A percentile compares a stretch with the other conserved stretches of the same genome.
phyloP scores from a whole-genome alignment of 1,140 invertebrate genomes.

The Aphaenogaster rudis region DNA sequence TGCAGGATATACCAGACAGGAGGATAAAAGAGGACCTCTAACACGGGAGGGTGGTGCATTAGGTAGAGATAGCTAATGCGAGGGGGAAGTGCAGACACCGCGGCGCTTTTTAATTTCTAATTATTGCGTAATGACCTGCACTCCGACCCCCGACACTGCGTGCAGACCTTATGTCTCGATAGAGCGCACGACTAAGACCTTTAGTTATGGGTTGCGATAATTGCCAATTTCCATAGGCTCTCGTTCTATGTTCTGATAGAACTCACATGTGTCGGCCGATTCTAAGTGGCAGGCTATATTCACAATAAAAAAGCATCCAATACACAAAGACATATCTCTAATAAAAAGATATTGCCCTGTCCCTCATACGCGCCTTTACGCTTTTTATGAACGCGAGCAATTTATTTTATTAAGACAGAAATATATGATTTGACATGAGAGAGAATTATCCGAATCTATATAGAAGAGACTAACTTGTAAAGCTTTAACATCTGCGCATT shows the following conservation, averaged over 20 bases:
- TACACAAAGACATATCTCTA: not conserved
- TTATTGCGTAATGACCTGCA: constrained; percentile 78
- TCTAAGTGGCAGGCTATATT: constrained; percentile 34
- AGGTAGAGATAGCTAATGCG: constrained; percentile 45
- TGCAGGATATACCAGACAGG: constrained; percentile 46
- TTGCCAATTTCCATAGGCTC: constrained; percentile 80
- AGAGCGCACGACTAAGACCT: constrained; percentile 56
- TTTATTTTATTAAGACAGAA: not conserved
- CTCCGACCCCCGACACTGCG: constrained; percentile 60
- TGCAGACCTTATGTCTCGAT: constrained; percentile 80
- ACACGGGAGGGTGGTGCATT: not conserved
- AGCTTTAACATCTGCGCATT: not conserved
- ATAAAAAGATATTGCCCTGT: not conserved
- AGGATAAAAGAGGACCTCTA: constrained; percentile 20
- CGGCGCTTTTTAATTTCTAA: constrained; percentile 81
- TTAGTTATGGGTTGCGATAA: constrained; percentile 81
- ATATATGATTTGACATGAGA: not conserved
- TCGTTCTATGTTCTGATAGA: constrained; percentile 75
- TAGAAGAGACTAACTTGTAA: not conserved
- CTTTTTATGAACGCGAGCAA: not conserved
- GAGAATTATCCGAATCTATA: not conserved
- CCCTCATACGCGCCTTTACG: too few relatives aligned
- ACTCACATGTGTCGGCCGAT: constrained; percentile 56
- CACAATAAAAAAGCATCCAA: not conserved
- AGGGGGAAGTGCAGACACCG: constrained; percentile 23